Evolutionary conservation across 1,140 invertebrate species (phyloP).

Genomic region (Ruditapes philippinarum): DNA sequence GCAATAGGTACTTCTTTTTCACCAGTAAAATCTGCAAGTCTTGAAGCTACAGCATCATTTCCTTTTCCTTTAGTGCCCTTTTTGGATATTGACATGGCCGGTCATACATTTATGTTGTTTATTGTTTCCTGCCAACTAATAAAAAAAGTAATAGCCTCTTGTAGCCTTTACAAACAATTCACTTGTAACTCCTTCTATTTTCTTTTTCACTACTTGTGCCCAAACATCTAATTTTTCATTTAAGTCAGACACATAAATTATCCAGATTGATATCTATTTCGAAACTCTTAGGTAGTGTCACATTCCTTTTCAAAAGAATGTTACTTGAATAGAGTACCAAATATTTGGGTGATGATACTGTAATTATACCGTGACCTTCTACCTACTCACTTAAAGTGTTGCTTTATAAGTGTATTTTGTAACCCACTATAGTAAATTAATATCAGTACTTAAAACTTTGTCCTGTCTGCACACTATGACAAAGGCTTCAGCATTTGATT

Average conservation of each 20-base stretch:
- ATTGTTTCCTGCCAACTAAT: background rate
- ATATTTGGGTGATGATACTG: slow-evolving; percentile 36
- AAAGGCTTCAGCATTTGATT: background rate
- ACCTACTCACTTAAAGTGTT: slow-evolving; percentile 18
- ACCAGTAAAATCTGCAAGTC: slow-evolving; percentile 66
- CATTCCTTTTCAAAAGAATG: slow-evolving; percentile 52
- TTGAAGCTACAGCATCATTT: slow-evolving; percentile 68
- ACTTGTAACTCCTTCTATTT: background rate
- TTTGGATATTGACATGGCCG: slow-evolving; percentile 66
- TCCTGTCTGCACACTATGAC: background rate
- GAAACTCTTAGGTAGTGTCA: slow-evolving; percentile 37
- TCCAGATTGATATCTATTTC: slow-evolving; percentile 31
- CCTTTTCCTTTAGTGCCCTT: slow-evolving; percentile 62
- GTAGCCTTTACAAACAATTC: too few species aligned
- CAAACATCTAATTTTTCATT: background rate
- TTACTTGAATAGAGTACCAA: slow-evolving; percentile 38
- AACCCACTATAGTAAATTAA: slow-evolving; percentile 21
- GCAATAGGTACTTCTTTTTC: slow-evolving; percentile 61
- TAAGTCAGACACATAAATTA: slow-evolving; percentile 22
- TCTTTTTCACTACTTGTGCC: background rate
- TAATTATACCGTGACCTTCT: slow-evolving; percentile 34
- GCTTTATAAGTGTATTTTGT: background rate
- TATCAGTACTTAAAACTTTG: background rate
- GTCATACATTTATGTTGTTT: slow-evolving; percentile 44
- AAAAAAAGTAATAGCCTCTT: background rate